Percentiles rank a stretch among this genome's conserved stretches.
Conservation (phyloP, 2,888 invertebrate species). For the Lasioglossum vierecki region DNA sequence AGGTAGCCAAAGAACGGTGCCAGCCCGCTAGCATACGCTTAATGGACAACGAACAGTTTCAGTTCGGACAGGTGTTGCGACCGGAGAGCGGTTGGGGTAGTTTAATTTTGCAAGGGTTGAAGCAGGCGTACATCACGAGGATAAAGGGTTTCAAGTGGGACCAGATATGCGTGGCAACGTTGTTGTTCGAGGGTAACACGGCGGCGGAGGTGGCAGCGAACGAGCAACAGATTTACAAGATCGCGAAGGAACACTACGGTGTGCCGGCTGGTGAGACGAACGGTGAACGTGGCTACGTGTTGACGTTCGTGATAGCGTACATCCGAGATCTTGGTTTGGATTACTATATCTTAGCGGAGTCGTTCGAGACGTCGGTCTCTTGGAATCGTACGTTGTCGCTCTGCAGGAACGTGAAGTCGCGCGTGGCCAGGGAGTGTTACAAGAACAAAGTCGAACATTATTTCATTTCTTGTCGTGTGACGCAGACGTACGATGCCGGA, state of each 20-base stretch:
- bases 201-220: conserved; percentile 89
- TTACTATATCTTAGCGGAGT: conserved; percentile 95
- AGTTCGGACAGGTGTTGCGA: conserved; percentile 93
- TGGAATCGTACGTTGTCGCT: conserved; percentile 95
- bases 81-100: conserved; percentile 87
- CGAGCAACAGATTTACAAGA: conserved; percentile 91
- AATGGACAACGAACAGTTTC: conserved; percentile 99
- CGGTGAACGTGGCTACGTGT: conserved; percentile 97
- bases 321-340: conserved; percentile 96
- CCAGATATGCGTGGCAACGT: conserved; percentile 95
- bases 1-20: conserved; percentile 90
- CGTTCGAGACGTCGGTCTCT: conserved; percentile 99
- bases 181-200: conserved; percentile 94
- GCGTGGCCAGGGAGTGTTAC: conserved; percentile 88
- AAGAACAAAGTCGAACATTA: conserved; percentile 86
- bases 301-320: conserved; percentile 99
- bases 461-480: conserved; percentile 93
- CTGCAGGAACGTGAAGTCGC: conserved; percentile 95
- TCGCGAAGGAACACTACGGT: conserved; percentile 92
- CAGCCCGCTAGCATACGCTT: conserved; percentile 98
- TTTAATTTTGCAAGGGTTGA: conserved; percentile 91
- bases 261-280: conserved; percentile 96
- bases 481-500: conserved; percentile 98
- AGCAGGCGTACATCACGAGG: conserved; percentile 94
- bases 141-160: conserved; percentile 93